Evolutionary conservation across 2,113 vertebrate genomes (phyloP).

Genomic region (Phrynosoma blainvillii): DNA sequence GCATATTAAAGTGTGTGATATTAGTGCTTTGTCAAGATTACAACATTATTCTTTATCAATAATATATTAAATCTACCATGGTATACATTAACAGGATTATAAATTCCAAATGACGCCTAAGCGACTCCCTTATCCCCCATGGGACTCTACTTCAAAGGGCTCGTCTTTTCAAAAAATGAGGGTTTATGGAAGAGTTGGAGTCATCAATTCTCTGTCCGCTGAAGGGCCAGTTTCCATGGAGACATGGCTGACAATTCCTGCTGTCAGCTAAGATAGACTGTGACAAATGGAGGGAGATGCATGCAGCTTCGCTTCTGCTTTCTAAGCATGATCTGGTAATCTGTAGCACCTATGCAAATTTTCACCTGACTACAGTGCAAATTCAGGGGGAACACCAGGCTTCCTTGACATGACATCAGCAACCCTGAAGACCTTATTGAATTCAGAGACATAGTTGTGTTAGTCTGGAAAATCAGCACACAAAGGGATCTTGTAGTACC

Average conservation of each 20-base stretch:
- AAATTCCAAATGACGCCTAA: background rate
- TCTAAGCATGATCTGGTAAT: background rate
- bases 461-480: too few relatives aligned
- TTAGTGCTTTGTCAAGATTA: background rate
- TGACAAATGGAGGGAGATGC: background rate
- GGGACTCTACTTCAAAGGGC: background rate
- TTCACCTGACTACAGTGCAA: background rate
- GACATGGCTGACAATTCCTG: background rate
- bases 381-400: background rate
- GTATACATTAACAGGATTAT: background rate
- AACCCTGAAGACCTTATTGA: too few relatives aligned
- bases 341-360: conserved; percentile 1
- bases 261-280: conserved; percentile 8
- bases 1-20: background rate
- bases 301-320: conserved; percentile 3
- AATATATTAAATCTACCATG: background rate
- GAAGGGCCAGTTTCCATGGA: conserved; percentile 32
- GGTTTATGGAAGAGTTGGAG: background rate
- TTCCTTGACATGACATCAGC: background rate
- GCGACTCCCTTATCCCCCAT: background rate
- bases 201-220: conserved; percentile 20
- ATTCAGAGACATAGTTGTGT: too few relatives aligned
- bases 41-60: background rate
- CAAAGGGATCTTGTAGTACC: too few relatives aligned
- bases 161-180: conserved; percentile 10